phyloP scores from a whole-genome alignment of 23 tunicate species.

The Ciona savignyi region DNA sequence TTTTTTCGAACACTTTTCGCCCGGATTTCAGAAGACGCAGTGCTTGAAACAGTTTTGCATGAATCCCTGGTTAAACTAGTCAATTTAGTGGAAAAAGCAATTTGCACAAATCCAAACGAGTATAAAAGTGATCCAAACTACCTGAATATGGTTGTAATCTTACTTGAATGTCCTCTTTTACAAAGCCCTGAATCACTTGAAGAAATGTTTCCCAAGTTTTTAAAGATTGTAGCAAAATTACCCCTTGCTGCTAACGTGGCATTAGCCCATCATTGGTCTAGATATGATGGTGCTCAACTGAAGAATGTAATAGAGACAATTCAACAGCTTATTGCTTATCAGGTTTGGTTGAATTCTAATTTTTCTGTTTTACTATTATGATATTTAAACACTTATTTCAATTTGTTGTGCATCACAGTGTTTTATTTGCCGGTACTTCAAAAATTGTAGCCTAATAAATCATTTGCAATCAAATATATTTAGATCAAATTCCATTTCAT shows the following conservation, averaged over 20 bases:
- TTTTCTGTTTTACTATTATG: background rate
- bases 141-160: constrained; percentile 56
- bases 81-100: background rate
- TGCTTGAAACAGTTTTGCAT: constrained; percentile 21
- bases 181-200: constrained; percentile 55
- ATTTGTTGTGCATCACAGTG: no score
- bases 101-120: background rate
- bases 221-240: constrained; percentile 31
- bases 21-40: constrained; percentile 9
- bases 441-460: no score
- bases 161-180: constrained; percentile 55
- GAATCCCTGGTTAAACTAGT: constrained; percentile 29
- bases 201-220: constrained; percentile 44
- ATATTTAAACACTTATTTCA: background rate
- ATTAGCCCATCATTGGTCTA: constrained; percentile 65
- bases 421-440: no score
- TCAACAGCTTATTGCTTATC: constrained; percentile 72
- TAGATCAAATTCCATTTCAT: no score
- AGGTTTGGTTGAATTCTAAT: constrained; percentile 29
- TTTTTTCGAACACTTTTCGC: constrained; percentile 28
- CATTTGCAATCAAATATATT: no score
- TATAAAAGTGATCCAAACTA: constrained; percentile 27
- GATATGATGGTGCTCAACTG: constrained; percentile 15
- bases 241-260: constrained; percentile 44
- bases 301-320: constrained; percentile 48